Evolutionary conservation across 2,888 invertebrate species (phyloP).

Genomic region (Latrodectus elegans): DNA sequence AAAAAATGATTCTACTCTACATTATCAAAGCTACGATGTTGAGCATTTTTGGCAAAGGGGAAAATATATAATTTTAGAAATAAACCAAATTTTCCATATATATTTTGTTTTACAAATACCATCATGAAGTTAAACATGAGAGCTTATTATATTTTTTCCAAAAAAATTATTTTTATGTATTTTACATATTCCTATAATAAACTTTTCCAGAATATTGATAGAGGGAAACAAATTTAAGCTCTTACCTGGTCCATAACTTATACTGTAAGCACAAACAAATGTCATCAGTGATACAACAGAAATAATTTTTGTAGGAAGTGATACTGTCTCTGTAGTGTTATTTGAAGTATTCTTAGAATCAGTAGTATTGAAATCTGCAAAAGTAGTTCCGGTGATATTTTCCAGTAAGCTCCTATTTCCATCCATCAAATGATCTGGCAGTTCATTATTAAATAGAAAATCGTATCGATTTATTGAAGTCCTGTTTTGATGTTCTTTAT

Average conservation of each 20-base stretch:
- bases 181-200: neutral
- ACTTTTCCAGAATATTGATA: too few relatives aligned
- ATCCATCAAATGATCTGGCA: neutral
- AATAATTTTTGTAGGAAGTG: constrained; percentile 27
- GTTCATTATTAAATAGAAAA: neutral
- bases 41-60: too few relatives aligned
- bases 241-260: constrained; percentile 63
- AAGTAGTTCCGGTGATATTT: neutral
- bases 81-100: too few relatives aligned
- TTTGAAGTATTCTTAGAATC: neutral
- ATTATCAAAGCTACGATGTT: too few relatives aligned
- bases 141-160: too few relatives aligned
- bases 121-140: too few relatives aligned
- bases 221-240: neutral
- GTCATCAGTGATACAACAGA: constrained; percentile 50
- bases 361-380: neutral
- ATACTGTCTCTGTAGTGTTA: neutral
- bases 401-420: neutral
- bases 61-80: too few relatives aligned
- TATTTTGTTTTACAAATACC: too few relatives aligned
- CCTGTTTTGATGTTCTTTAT: too few relatives aligned
- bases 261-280: constrained; percentile 50
- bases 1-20: too few relatives aligned
- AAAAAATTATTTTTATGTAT: neutral
- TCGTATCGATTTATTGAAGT: neutral